Conservation (phyloP, 1,140 invertebrate species). For the Parasteatoda tepidariorum region DNA sequence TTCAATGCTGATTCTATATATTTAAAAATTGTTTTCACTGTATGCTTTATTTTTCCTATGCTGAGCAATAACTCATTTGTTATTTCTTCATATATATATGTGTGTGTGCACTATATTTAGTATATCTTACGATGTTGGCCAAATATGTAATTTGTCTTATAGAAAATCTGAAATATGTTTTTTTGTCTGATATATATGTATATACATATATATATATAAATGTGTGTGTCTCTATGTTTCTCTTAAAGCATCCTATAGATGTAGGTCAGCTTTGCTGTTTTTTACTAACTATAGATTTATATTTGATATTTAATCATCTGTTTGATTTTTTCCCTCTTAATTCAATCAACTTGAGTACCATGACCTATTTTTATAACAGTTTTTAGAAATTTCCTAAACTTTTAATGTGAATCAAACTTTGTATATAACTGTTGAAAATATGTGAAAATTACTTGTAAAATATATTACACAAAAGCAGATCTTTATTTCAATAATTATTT, state of each 20-base stretch:
- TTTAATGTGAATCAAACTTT: slow-evolving; percentile 2
- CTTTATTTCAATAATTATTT: no score
- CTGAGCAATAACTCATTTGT: background rate
- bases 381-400: slow-evolving; percentile 21
- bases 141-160: background rate
- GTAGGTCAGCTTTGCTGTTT: background rate
- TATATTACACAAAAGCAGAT: no score
- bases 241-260: background rate
- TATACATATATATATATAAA: background rate
- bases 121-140: background rate
- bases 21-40: no score
- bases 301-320: slow-evolving; percentile 12
- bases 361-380: slow-evolving; percentile 34
- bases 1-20: no score
- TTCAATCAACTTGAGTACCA: background rate
- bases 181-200: background rate
- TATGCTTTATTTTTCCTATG: background rate
- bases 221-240: background rate
- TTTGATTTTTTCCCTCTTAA: background rate
- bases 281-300: slow-evolving; percentile 16
- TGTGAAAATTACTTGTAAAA: background rate
- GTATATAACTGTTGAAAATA: background rate
- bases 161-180: background rate
- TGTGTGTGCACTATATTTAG: background rate
- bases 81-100: background rate